Evolutionary conservation across 1,140 invertebrate species (phyloP), one percentile per base, ranked within the genome.

Genomic region (Pseudobourletiella spinata): DNA sequence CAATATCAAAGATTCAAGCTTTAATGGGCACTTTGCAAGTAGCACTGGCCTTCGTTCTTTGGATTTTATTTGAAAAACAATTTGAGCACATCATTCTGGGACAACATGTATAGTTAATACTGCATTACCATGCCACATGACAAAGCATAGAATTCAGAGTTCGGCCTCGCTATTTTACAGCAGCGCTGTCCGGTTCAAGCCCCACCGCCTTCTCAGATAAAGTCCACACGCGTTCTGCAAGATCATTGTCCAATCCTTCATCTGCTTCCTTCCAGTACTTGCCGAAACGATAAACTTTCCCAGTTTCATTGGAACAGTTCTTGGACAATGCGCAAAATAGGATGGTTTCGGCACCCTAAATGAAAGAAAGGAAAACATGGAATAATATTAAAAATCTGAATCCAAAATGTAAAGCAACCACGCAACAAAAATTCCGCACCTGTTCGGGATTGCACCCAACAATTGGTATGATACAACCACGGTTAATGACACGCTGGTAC

Each of bases 281-380:
- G 6, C 44, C 24, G 22, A 56, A 61, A 74, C 72, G 58, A 65
- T 78, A 73, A 43, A 69, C 71, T 22, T 57, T 46, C 18, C 75
- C 73, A 60, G 72, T 70, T 59, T 73, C 68, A 1, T 64, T 52
- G 50, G 71, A 69, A 30, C 73, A 63, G 57, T 74, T 68, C 26
- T 72, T 70, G 0, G 70, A 69, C 1, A 74, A 57, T 18, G 74
- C 72, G 64, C 76, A 76, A 57, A 75, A 68, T 4, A 78, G 54
- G 35, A 73, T 65, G 3, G 74, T 75, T 50, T 78, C 75, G 28
- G 71, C 71, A n/a, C 71, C 76, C 73, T 77, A 68, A 28, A 50
- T 43, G 57, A 32, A n/a, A 57, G 58, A 57, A 20, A 16, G 57
- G 39, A 63, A 28, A 24, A 43, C 28, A 22, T n/a, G 48, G 4